Percentiles rank a stretch among this genome's conserved stretches.
Conservation (phyloP, 2,888 invertebrate genomes). For the Tinea trinotella region DNA sequence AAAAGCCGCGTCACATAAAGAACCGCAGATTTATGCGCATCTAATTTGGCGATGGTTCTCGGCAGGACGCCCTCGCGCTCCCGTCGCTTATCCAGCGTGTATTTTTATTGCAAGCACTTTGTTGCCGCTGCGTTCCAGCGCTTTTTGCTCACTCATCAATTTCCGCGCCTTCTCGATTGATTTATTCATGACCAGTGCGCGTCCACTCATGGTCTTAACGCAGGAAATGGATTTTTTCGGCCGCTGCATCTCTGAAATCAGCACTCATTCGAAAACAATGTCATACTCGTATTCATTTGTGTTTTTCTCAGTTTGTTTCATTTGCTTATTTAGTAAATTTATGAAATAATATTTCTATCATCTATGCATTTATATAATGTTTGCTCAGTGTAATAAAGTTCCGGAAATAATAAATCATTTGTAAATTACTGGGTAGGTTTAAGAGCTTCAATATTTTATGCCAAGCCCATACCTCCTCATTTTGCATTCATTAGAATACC, state of each 20-base stretch:
- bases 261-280: conserved; percentile 66
- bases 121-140: conserved; percentile 54
- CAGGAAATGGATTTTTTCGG: conserved; percentile 67
- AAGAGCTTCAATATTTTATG: conserved; percentile 16
- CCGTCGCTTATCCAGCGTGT: conserved; percentile 32
- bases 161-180: conserved; percentile 67
- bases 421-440: conserved; percentile 15
- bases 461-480: conserved; percentile 8
- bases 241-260: conserved; percentile 55
- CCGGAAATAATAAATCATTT: conserved; percentile 17
- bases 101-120: conserved; percentile 65
- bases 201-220: conserved; percentile 42
- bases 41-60: conserved; percentile 50
- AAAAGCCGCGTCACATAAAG: conserved; percentile 26
- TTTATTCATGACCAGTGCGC: conserved; percentile 65
- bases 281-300: conserved; percentile 44
- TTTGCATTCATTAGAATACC: conserved; percentile 16
- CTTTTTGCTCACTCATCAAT: conserved; percentile 67
- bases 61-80: conserved; percentile 36
- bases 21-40: conserved; percentile 60
- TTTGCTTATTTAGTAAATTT: not conserved
- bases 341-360: not conserved
- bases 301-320: not conserved
- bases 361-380: not conserved
- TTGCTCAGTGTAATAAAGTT: conserved; percentile 8